phyloP scores from a whole-genome alignment of 2,888 invertebrate genomes.

The Anthrax anthrax region DNA sequence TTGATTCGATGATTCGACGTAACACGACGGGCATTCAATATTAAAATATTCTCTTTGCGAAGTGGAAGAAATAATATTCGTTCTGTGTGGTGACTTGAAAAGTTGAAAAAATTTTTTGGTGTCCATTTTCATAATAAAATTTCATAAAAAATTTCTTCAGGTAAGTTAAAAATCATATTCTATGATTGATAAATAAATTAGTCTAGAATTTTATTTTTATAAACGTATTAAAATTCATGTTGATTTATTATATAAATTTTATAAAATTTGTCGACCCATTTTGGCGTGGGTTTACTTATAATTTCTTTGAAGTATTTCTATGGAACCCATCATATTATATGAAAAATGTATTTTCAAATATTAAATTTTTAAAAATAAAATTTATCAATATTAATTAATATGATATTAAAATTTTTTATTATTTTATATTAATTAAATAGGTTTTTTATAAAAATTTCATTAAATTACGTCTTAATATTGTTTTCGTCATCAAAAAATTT shows the following conservation, averaged over 20 bases:
- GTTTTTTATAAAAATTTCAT: background rate
- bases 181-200: constrained; percentile 18
- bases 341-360: background rate
- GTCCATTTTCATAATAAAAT: constrained; percentile 21
- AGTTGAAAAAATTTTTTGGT: constrained; percentile 13
- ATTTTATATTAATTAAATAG: background rate
- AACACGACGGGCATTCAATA: background rate
- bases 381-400: no score
- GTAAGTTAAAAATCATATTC: constrained; percentile 25
- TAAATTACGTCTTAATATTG: constrained; percentile 11
- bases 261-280: constrained; percentile 23
- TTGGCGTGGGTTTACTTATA: constrained; percentile 18
- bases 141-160: constrained; percentile 22
- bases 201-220: constrained; percentile 18
- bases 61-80: constrained; percentile 6
- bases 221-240: constrained; percentile 15
- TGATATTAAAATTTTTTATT: background rate
- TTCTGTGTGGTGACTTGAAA: background rate
- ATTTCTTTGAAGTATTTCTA: constrained; percentile 10
- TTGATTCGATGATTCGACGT: no score
- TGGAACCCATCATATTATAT: constrained; percentile 5
- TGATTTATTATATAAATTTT: constrained; percentile 28
- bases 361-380: constrained; percentile 1
- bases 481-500: constrained; percentile 13
- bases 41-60: constrained; percentile 3